These are phyloP conservation scores for Cyanoramphus novaezelandiae DNA, from an alignment of 2,113 vertebrate species.

Conservation along the genomic window DNA sequence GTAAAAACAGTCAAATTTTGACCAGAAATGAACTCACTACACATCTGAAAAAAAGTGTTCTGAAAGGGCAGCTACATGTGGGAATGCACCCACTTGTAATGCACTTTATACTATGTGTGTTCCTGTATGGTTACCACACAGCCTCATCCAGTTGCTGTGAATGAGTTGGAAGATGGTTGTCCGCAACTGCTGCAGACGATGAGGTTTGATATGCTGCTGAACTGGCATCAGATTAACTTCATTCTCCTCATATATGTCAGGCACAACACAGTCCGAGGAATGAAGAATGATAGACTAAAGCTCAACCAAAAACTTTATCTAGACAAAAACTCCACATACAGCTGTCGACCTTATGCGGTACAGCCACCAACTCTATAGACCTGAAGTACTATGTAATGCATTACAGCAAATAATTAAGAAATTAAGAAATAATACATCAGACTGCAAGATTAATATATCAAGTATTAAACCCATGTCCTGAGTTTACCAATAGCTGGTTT, in stretches of 20 bases:
- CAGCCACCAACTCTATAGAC: background rate
- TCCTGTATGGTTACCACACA: background rate
- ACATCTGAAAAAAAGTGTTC: background rate
- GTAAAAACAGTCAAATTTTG: background rate
- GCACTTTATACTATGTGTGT: background rate
- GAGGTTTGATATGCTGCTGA: background rate
- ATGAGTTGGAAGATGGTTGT: background rate
- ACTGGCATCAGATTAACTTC: background rate
- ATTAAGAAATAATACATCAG: background rate
- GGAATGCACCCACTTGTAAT: background rate
- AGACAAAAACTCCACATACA: background rate
- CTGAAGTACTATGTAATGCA: background rate
- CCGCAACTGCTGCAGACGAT: background rate
- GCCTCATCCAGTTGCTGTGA: background rate
- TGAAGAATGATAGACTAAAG: background rate
- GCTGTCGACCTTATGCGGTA: background rate
- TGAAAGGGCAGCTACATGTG: background rate
- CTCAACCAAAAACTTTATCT: background rate
- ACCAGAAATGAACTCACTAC: rapidly evolving
- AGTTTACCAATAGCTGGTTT: no score
- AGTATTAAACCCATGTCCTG: background rate
- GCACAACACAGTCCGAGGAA: background rate
- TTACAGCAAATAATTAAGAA: background rate
- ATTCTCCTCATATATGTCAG: background rate
- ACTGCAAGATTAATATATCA: background rate